Base-by-base conservation (phyloP, 30 jellyfish, hydroid and myxozoan genomes). In the Cassiopea xamachana region DNA sequence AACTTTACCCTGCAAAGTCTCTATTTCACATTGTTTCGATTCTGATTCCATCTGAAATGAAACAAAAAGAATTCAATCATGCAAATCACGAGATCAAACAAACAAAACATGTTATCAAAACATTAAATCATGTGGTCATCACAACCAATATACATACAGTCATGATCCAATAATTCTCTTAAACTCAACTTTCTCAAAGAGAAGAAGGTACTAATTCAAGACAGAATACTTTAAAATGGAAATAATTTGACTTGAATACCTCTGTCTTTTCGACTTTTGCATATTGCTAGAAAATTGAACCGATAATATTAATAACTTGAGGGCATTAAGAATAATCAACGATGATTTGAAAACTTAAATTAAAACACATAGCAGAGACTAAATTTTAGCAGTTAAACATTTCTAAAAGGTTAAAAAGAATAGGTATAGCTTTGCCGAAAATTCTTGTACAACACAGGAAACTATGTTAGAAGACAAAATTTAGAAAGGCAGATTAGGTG, bases 31-130 rank as follows among this genome's bases (percentile, higher is more conserved):
- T 50, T 81, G 94, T 77, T 89, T 94, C 13, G 98, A 89, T 68
- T 94, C 98, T 1, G 91, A 70, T 45, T 94, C 98, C 98, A 94
- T 94, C 98, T 94, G 78, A 55, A 55, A 55, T 10, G 12, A 55
- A 3, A 10, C 12, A 10, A 55, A 55, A 55, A 55, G 12, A 6
- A 10, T 3, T 55, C 12, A 55, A 55, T 55, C 64, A 55, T 55
- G 7, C 64, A 55, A 55, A 55, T 55, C 64, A 55, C 12, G 64
- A 3, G 12, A 55, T 55, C 64, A 55, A 3, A 27, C 39, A 27
- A 27, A 27, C 39, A 27, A 27, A 27, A 27, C 39, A 27, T 27
- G 39, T 27, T 27, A 27, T 27, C 39, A 27, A 27, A 27, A 27
- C 39, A 27, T 27, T 27, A 27, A 27, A 27, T 27, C 64, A 55